phyloP scores from a whole-genome alignment of 2,888 invertebrate species.

The Norana najaformis region DNA sequence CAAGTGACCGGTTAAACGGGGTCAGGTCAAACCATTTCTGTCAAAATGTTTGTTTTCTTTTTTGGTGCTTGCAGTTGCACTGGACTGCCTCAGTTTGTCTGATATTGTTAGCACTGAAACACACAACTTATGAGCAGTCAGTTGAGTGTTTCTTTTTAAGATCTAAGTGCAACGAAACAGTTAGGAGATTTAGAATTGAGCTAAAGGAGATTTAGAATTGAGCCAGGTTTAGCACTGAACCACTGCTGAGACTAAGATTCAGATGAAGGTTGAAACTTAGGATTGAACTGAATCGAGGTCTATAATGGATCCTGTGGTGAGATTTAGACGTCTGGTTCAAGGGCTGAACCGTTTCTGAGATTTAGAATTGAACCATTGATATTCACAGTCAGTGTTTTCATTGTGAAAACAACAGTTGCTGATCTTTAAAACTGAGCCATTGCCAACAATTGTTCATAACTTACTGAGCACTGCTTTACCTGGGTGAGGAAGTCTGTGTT shows the following conservation, averaged over 20 bases:
- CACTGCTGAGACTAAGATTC: neutral
- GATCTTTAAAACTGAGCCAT: neutral
- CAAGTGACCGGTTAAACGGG: neutral
- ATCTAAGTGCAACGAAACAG: neutral
- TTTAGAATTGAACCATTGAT: neutral
- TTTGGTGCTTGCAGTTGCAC: neutral
- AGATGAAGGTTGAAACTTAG: neutral
- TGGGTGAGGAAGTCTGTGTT: neutral
- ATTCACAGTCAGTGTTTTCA: neutral
- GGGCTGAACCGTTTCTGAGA: neutral
- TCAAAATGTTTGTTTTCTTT: neutral
- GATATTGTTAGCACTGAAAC: neutral
- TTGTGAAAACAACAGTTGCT: neutral
- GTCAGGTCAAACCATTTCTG: neutral
- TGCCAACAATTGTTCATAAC: neutral
- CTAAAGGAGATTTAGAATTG: neutral
- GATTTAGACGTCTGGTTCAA: neutral
- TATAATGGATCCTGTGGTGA: neutral
- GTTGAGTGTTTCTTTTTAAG: neutral
- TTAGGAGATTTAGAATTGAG: slow-evolving; percentile 2
- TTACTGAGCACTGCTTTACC: neutral
- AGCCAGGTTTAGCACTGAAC: neutral
- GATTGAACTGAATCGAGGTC: neutral
- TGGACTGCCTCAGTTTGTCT: neutral
- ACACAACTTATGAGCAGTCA: neutral